Percentiles rank a stretch among this genome's conserved stretches.
Evolutionary conservation across 2,888 invertebrate genomes (phyloP).

Genomic region (Amphipoea lucens): DNA sequence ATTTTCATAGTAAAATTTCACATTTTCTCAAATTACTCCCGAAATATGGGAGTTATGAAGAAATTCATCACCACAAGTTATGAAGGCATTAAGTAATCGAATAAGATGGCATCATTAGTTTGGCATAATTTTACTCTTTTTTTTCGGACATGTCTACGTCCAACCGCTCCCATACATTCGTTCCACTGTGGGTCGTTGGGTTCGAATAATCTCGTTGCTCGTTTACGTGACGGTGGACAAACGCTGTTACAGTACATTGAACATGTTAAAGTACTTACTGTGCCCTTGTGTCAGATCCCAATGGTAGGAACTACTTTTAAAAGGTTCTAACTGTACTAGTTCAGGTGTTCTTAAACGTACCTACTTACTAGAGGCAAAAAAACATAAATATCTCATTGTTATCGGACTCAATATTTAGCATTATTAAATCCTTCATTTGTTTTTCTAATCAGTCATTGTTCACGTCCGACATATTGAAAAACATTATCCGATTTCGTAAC

Average conservation of each 20-base stretch:
- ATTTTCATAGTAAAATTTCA: too few species aligned
- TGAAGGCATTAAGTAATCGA: too few species aligned
- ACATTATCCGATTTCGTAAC: slow-evolving; percentile 35
- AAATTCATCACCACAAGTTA: too few species aligned
- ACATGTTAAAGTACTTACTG: neutral
- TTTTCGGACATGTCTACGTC: too few species aligned
- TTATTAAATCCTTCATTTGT: slow-evolving; percentile 29
- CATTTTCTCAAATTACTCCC: too few species aligned
- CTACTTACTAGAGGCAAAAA: neutral
- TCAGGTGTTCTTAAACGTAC: neutral
- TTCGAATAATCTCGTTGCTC: neutral
- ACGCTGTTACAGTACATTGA: neutral
- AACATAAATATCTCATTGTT: slow-evolving; percentile 20
- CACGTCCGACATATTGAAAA: slow-evolving; percentile 19
- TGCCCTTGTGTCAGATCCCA: too few species aligned
- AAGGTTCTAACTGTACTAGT: neutral
- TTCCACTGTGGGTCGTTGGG: too few species aligned
- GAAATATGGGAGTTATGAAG: too few species aligned
- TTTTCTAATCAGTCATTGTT: slow-evolving; percentile 47
- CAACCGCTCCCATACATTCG: too few species aligned
- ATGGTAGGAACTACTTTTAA: neutral
- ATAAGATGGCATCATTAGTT: too few species aligned
- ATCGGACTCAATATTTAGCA: neutral
- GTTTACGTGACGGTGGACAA: neutral
- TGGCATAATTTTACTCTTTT: too few species aligned